Evolutionary conservation across 2,888 invertebrate species (phyloP).

Genomic region (Scrobipalpa costella): DNA sequence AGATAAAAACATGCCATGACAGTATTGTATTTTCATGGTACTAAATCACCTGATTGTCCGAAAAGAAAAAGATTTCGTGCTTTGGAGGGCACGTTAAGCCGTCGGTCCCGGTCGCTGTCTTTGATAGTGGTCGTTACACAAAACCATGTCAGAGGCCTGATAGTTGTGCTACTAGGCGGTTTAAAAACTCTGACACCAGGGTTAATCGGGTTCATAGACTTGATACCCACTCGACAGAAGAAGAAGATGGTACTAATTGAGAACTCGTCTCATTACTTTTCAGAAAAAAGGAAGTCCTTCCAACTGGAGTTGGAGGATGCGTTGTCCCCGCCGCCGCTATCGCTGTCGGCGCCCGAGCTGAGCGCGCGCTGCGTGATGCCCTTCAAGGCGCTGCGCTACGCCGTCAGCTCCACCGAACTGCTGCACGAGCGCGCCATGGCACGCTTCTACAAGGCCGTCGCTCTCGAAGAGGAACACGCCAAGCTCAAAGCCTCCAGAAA

Average conservation of each 20-base stretch:
- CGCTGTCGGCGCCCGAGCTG: slow-evolving; percentile 90
- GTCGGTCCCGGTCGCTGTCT: too few species aligned
- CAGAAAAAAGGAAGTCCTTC: slow-evolving; percentile 81
- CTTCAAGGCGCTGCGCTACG: slow-evolving; percentile 84
- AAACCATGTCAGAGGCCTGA: too few species aligned
- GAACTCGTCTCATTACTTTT: slow-evolving; percentile 36
- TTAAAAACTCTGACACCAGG: too few species aligned
- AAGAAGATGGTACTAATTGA: not conserved
- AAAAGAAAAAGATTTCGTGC: too few species aligned
- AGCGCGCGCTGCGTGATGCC: slow-evolving; percentile 75
- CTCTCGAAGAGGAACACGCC: slow-evolving; percentile 82
- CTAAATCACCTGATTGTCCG: too few species aligned
- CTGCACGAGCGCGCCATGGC: slow-evolving; percentile 92
- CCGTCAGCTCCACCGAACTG: slow-evolving; percentile 91
- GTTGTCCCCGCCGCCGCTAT: slow-evolving; percentile 88
- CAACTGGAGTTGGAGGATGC: slow-evolving; percentile 85
- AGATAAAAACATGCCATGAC: too few species aligned
- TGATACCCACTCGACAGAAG: too few species aligned
- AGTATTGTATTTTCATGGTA: too few species aligned
- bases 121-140: too few species aligned
- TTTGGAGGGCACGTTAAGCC: too few species aligned
- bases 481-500: slow-evolving; percentile 40
- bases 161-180: too few species aligned
- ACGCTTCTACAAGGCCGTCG: slow-evolving; percentile 89
- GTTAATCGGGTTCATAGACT: too few species aligned